Conservation (phyloP, 2,888 invertebrate genomes). For the Tigriopus californicus region DNA sequence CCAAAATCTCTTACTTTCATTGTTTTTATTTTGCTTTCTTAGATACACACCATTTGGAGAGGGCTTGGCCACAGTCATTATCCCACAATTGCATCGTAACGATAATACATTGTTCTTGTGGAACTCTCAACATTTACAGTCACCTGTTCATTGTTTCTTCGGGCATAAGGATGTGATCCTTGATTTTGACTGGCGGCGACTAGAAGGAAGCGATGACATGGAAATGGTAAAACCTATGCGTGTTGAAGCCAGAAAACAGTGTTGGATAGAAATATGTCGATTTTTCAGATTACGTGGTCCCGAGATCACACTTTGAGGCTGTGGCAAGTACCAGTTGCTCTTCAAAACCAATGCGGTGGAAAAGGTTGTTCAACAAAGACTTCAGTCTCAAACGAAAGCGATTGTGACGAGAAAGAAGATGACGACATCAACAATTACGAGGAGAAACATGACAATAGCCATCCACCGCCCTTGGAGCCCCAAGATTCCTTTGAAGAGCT, state of each 20-base stretch:
- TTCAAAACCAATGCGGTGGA: slow-evolving; percentile 5
- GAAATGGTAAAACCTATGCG: background rate
- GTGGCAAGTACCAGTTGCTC: slow-evolving; percentile 60
- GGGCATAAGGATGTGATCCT: slow-evolving; percentile 84
- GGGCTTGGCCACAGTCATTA: slow-evolving; percentile 73
- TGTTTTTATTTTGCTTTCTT: too few relatives aligned
- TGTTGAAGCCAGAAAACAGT: too few relatives aligned
- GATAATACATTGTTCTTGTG: slow-evolving; percentile 63
- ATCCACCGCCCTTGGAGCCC: too few relatives aligned
- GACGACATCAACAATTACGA: background rate
- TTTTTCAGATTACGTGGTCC: slow-evolving; percentile 56
- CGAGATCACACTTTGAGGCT: slow-evolving; percentile 77
- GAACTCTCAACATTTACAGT: slow-evolving; percentile 34
- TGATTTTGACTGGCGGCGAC: slow-evolving; percentile 79
- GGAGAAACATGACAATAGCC: background rate
- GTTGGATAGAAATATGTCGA: background rate
- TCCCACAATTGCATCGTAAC: slow-evolving; percentile 70
- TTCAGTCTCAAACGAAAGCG: slow-evolving; percentile 32
- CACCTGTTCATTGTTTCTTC: slow-evolving; percentile 73
- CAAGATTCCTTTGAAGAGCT: too few relatives aligned
- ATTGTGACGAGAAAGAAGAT: slow-evolving; percentile 30
- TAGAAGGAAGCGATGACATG: background rate
- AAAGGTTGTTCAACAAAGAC: background rate
- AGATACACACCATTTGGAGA: slow-evolving; percentile 60
- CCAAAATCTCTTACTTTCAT: background rate